These are phyloP conservation scores for Rallus limicola DNA, from an alignment of 2,113 vertebrate species.

Conservation along the genomic window DNA sequence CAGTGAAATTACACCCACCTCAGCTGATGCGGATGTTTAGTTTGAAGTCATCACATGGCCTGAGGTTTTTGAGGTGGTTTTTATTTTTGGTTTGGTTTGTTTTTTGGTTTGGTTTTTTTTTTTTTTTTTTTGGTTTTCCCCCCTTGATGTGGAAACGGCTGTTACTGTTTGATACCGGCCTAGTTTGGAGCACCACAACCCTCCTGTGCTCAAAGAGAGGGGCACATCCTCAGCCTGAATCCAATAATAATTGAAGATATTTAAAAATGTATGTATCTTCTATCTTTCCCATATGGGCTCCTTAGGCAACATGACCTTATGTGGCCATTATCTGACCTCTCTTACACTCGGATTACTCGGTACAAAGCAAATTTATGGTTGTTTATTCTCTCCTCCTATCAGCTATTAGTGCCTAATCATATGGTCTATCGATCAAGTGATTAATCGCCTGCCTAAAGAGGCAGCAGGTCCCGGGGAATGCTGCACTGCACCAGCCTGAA, in stretches of 20 bases:
- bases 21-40: not conserved
- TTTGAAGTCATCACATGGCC: conserved; percentile 11
- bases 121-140: not conserved
- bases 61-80: conserved; percentile 36
- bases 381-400: conserved; percentile 85
- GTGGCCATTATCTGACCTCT: conserved; percentile 82
- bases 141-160: not conserved
- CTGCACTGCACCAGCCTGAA: conserved; percentile 76
- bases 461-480: conserved; percentile 80
- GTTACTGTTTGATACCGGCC: not conserved
- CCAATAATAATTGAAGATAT: conserved; percentile 64
- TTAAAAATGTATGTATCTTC: conserved; percentile 72
- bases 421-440: conserved; percentile 90
- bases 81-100: not conserved
- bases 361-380: conserved; percentile 84
- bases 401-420: conserved; percentile 89
- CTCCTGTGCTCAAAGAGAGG: not conserved
- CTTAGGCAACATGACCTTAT: conserved; percentile 79
- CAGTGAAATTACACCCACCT: not conserved
- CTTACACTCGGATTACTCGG: conserved; percentile 82
- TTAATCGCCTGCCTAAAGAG: conserved; percentile 86
- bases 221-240: not conserved
- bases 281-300: conserved; percentile 72
- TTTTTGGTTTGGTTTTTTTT: not conserved
- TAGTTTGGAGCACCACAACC: not conserved